Evolutionary conservation across 2,797 vertebrate genomes (phyloP), one percentile per base, ranked within the genome.

Genomic region (Melopsittacus undulatus): DNA sequence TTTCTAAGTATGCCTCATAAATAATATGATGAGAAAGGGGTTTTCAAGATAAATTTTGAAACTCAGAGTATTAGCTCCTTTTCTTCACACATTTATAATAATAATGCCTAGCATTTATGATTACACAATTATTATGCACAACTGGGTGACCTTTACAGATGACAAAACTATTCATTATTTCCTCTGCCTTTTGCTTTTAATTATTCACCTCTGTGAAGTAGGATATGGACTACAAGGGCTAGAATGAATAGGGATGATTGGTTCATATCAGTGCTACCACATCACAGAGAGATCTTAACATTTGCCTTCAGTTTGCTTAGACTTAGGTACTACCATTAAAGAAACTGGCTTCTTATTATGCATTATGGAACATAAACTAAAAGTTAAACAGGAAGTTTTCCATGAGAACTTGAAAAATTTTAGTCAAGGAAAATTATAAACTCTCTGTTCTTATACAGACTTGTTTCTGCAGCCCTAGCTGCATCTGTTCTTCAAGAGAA

Each of bases 161-260:
- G 83, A 59, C 51, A 94, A 94, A 96, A 84, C 85, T 82, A 92
- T 92, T 91, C 96, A 92, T 77, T 57, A 84, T 94, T 85, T 94
- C 85, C 80, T 92, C 81, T 95, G 68, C 74, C 83, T 94, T 96
- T 82, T 90, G 32, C 77, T 91, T 95, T 93, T 84, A 96, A 96
- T 96, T 92, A 91, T 87, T 74, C 68, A 85, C 89, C 49, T 70
- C 2, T 76, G 36, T 69, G 45, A 87, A 84, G 51, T 1, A 54
- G 61, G 61, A 79, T 36, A 52, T 7, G 13, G 77, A 29, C 90
- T 80, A 1, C 9, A 11, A 61, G 51, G 45, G 49, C 67, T 56
- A 48, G 51, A 42, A 51, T 64, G 48, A 52, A 7, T 40, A 29
- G 51, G 0, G 11, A 5, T 81, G 59, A 42, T 73, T 67, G 59